Base-by-base conservation (phyloP, 2,113 vertebrate genomes). In the Ictalurus punctatus region DNA sequence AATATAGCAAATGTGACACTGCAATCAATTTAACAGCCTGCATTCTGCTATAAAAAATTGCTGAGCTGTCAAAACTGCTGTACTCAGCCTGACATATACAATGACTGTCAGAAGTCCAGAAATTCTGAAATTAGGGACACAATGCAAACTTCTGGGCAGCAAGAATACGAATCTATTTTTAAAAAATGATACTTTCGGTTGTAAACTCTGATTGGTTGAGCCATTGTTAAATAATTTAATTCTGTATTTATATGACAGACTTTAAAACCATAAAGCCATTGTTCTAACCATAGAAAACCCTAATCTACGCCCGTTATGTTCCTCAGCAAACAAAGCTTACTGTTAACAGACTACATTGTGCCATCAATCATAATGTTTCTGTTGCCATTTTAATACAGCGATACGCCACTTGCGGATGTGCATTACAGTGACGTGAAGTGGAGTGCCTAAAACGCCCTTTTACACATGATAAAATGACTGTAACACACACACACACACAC, bases 41-140 rank as follows among this genome's bases (percentile, higher is more conserved):
- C 30, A 84, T 4, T 79, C 61, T 65, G 17, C 27, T 54, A 59
- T 74, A 17, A 65, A 27, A 83, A 27, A 6, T 37, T 69, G 78
- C 86, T 87, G n/a, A 88, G 76, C 27, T 74, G 65, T 21, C n/a
- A 87, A 52, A 87, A 82, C 30, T 82, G 78, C 63, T 71, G 30
- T 65, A 52, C 76, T 81, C 86, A 80, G 74, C 40, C 27, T 48
- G 27, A 9, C 40, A 79, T 19, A 80, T 54, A 74, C 71, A 54
- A 52, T 30, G n/a, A 78, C 27, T 84, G 81, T 21, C 34, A 27
- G 58, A 40, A 52, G 10, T 37, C 34, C 34, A 16, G 37, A 61
- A 17, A 40, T 40, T 27, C 59, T 83, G 4, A 40, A 83, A 83
- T 63, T 44, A 44, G 30, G 34, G 6, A 63, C 23, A 83, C 58